Conservation (phyloP, 2,113 vertebrate genomes). For the Plectropomus leopardus region DNA sequence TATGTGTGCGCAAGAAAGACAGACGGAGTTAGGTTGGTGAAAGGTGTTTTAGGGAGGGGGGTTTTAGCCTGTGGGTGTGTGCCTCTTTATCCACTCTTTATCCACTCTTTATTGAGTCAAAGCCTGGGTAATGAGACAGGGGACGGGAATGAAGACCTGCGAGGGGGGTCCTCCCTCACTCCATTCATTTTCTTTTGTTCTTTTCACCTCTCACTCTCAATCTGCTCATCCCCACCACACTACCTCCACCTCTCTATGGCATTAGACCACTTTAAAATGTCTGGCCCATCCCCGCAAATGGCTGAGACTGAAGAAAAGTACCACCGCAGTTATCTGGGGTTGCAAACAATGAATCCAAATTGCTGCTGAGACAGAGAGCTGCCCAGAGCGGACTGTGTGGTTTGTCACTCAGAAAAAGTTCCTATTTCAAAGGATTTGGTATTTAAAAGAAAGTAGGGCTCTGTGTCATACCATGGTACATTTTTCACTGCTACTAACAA, state of each 20-base stretch:
- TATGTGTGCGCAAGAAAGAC: slow-evolving; percentile 49
- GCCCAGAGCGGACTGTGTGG: slow-evolving; percentile 63
- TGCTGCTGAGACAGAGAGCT: slow-evolving; percentile 65
- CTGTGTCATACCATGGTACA: slow-evolving; percentile 34
- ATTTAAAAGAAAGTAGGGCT: neutral
- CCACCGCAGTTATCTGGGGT: slow-evolving; percentile 63
- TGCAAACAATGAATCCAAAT: slow-evolving; percentile 78
- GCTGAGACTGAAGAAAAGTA: slow-evolving; percentile 66
- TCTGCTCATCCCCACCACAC: slow-evolving; percentile 62
- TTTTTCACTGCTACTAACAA: neutral
- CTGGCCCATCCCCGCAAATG: slow-evolving; percentile 66
- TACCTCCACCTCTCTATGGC: slow-evolving; percentile 66
- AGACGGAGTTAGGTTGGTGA: slow-evolving; percentile 37
- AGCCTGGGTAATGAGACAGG: slow-evolving; percentile 81
- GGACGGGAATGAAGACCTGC: slow-evolving; percentile 77
- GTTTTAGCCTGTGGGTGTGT: slow-evolving; percentile 54
- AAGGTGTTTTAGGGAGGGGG: slow-evolving; percentile 58
- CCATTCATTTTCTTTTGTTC: slow-evolving; percentile 74
- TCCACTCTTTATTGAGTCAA: slow-evolving; percentile 83
- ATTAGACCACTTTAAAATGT: slow-evolving; percentile 77
- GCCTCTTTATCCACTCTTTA: slow-evolving; percentile 82
- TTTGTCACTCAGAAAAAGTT: slow-evolving; percentile 66
- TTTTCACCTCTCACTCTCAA: slow-evolving; percentile 73
- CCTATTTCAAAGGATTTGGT: slow-evolving; percentile 27
- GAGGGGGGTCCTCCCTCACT: slow-evolving; percentile 70